phyloP scores from a whole-genome alignment of 2,113 vertebrate genomes.

The Dasyprocta punctata region DNA sequence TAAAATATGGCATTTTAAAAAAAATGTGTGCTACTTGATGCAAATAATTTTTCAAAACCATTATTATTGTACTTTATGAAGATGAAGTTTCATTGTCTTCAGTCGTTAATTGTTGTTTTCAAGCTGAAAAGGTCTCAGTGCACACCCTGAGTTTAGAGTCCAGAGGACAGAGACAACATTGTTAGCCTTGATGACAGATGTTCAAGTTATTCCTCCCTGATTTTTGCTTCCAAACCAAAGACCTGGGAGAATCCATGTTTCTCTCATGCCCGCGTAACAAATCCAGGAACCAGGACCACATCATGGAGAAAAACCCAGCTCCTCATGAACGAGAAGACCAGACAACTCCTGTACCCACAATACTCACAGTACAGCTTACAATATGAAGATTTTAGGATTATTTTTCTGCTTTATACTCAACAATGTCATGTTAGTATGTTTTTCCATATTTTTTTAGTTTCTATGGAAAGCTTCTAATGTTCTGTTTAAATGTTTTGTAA shows the following conservation, averaged over 20 bases:
- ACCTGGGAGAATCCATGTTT: background rate
- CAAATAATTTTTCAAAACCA: background rate
- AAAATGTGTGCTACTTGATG: background rate
- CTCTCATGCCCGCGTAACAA: fast-evolving
- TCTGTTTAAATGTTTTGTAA: conserved; percentile 47
- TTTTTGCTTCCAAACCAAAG: background rate
- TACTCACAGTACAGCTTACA: background rate
- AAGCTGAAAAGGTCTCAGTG: background rate
- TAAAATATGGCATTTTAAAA: background rate
- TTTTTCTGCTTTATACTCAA: background rate
- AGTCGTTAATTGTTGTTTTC: background rate
- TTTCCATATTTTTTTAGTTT: background rate
- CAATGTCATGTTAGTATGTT: background rate
- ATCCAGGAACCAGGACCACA: background rate
- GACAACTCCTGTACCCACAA: fast-evolving
- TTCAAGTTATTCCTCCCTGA: background rate
- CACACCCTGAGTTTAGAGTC: background rate
- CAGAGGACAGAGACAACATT: background rate
- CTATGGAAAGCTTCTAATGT: conserved; percentile 42
- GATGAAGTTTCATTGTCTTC: background rate
- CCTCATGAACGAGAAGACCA: background rate
- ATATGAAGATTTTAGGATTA: background rate
- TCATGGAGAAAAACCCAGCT: fast-evolving
- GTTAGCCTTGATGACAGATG: background rate
- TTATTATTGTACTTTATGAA: background rate